Conservation (phyloP, 2,113 vertebrate genomes). For the Malurus alboscapulatus region DNA sequence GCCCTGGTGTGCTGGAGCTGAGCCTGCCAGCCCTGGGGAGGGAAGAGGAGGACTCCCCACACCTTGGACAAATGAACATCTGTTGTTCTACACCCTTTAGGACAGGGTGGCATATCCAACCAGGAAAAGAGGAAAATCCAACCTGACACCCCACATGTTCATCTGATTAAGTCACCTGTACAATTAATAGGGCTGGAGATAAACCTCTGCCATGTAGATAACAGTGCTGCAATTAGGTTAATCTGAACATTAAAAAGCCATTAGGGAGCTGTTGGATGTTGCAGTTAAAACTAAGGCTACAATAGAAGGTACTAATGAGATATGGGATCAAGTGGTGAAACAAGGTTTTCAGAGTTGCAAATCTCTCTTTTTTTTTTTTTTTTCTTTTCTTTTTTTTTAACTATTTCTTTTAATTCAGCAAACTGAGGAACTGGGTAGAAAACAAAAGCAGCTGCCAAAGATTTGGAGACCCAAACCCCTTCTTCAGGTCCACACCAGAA, state of each 20-base stretch:
- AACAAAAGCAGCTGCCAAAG: neutral
- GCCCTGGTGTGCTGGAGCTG: neutral
- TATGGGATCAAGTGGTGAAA: neutral
- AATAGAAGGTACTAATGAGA: neutral
- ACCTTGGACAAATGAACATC: neutral
- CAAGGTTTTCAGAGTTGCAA: neutral
- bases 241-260: neutral
- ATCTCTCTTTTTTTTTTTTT: no score
- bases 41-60: neutral
- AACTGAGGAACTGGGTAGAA: neutral
- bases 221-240: slow-evolving; percentile 9
- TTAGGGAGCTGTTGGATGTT: neutral
- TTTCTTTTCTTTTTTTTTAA: neutral
- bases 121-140: neutral
- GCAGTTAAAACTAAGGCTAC: neutral
- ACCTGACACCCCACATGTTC: neutral
- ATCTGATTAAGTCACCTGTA: neutral
- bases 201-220: slow-evolving; percentile 1
- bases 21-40: neutral
- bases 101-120: neutral
- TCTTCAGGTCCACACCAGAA: neutral
- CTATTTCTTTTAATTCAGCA: neutral
- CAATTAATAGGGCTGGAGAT: neutral
- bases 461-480: neutral
- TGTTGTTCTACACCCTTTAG: neutral